Conservation (phyloP, 2,888 invertebrate species). For the Cantharis nigra region DNA sequence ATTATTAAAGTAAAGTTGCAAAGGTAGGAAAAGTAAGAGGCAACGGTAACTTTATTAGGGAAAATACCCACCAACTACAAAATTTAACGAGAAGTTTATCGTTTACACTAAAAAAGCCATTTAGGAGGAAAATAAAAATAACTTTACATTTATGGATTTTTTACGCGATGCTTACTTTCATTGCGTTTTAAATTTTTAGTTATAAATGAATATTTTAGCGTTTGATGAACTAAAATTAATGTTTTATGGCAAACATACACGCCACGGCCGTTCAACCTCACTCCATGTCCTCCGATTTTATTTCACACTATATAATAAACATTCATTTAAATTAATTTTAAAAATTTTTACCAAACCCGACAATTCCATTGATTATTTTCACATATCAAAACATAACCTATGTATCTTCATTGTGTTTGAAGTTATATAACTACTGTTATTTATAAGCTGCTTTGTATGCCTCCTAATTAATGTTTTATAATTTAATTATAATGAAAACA, state of each 20-base stretch:
- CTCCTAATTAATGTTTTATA: not conserved
- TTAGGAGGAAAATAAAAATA: slow-evolving; percentile 6
- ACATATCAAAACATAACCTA: not conserved
- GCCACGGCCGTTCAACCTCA: not conserved
- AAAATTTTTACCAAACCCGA: not conserved
- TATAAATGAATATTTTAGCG: not conserved
- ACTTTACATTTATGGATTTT: not conserved
- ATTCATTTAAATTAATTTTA: not conserved
- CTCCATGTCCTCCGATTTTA: not conserved
- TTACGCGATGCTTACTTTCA: not conserved
- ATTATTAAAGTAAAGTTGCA: slow-evolving; percentile 1
- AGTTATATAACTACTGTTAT: not conserved
- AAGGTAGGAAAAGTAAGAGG: not conserved
- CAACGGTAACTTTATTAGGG: slow-evolving; percentile 3
- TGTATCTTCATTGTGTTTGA: not conserved
- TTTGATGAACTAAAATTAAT: not conserved
- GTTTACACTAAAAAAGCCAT: slow-evolving; percentile 9
- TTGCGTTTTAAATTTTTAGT: not conserved
- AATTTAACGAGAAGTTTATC: slow-evolving; percentile 18
- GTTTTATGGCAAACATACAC: not conserved
- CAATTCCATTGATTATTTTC: no score
- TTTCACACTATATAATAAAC: not conserved
- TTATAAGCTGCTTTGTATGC: not conserved
- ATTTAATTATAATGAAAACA: not conserved
- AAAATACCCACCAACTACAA: not conserved